Conservation (phyloP, 1,140 invertebrate genomes). For the Acyrthosiphon pisum region DNA sequence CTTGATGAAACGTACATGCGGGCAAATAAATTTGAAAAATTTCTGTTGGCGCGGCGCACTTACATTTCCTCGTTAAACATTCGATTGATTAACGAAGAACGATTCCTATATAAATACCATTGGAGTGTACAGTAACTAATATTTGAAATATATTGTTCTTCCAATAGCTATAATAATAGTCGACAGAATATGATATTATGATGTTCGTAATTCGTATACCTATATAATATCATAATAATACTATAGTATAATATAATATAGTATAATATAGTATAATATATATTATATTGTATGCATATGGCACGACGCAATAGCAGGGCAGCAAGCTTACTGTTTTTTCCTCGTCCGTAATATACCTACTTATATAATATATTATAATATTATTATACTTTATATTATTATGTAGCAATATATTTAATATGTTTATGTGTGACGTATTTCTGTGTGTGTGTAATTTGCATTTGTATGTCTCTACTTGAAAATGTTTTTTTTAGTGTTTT, state of each 20-base stretch:
- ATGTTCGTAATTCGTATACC: no score
- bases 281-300: background rate
- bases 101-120: background rate
- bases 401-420: background rate
- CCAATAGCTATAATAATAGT: no score
- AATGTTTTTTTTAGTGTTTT: background rate
- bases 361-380: background rate
- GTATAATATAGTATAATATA: no score
- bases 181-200: no score
- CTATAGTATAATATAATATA: no score
- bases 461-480: background rate
- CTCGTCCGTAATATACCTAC: background rate
- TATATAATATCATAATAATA: background rate
- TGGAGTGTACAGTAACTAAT: background rate
- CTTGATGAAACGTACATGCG: background rate
- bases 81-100: background rate
- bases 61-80: background rate
- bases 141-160: background rate
- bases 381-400: background rate
- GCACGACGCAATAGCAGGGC: background rate
- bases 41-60: background rate
- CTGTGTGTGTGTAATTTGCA: background rate
- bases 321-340: background rate
- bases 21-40: background rate
- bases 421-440: no score